phyloP scores from a whole-genome alignment of 2,888 invertebrate genomes.

The Zygogramma bicolorata region DNA sequence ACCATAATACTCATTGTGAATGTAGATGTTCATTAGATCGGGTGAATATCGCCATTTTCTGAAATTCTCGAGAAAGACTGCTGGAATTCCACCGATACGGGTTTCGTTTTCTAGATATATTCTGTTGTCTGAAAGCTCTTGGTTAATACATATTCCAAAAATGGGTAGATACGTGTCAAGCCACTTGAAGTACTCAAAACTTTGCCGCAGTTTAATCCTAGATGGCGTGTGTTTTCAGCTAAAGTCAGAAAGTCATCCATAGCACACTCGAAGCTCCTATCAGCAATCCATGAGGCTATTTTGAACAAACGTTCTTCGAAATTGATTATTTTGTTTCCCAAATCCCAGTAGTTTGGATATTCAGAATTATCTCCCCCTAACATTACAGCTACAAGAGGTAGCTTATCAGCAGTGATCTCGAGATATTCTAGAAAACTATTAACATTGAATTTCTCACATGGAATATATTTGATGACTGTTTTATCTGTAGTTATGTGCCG shows the following conservation, averaged over 20 bases:
- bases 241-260: neutral
- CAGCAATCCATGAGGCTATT: neutral
- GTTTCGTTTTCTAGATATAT: neutral
- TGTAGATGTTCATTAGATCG: slow-evolving; percentile 77
- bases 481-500: slow-evolving; percentile 50
- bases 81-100: neutral
- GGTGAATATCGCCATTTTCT: slow-evolving; percentile 74
- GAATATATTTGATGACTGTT: slow-evolving; percentile 64
- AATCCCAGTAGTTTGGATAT: slow-evolving; percentile 76
- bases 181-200: neutral
- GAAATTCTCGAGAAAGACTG: slow-evolving; percentile 68
- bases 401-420: slow-evolving; percentile 72
- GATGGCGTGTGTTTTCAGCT: neutral
- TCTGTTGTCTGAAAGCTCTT: neutral
- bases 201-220: neutral
- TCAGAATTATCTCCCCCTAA: slow-evolving; percentile 85
- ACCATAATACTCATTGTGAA: slow-evolving; percentile 74
- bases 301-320: neutral
- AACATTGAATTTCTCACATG: slow-evolving; percentile 80
- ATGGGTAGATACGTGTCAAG: neutral
- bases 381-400: slow-evolving; percentile 85
- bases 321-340: slow-evolving; percentile 56
- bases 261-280: neutral
- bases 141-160: neutral
- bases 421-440: slow-evolving; percentile 77